Percentiles rank a stretch among this genome's conserved stretches.
Evolutionary conservation across 2,888 invertebrate genomes (phyloP).

Genomic region (Lacanobia oleracea): DNA sequence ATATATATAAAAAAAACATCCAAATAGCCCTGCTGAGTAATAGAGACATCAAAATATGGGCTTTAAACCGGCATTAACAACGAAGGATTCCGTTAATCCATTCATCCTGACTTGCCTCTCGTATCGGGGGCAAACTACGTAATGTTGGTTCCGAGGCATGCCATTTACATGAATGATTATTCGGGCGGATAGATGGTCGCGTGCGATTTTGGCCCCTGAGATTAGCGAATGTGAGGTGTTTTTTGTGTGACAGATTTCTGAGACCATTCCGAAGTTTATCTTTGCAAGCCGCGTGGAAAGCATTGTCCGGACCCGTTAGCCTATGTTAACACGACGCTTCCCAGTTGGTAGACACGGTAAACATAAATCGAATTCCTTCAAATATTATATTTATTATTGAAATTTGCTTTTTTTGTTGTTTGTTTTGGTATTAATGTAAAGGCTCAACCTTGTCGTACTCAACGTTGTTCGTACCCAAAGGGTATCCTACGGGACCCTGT

Average conservation of each 20-base stretch:
- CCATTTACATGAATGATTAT: conserved; percentile 88
- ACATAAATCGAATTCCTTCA: conserved; percentile 70
- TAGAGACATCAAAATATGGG: conserved; percentile 48
- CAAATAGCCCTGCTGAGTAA: neutral
- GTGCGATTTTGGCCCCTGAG: conserved; percentile 70
- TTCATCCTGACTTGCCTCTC: conserved; percentile 79
- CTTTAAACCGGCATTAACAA: conserved; percentile 76
- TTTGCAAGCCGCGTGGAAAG: conserved; percentile 77
- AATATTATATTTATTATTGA: conserved; percentile 50
- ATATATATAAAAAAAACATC: conserved; percentile 19
- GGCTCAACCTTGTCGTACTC: too few relatives aligned
- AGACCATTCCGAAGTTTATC: conserved; percentile 80
- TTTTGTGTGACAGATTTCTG: conserved; percentile 65
- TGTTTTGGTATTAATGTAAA: neutral
- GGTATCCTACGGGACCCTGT: too few relatives aligned
- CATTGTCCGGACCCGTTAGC: conserved; percentile 80
- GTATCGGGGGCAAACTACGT: conserved; percentile 83
- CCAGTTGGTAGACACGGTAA: conserved; percentile 63
- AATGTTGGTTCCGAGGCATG: conserved; percentile 82
- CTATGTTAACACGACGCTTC: conserved; percentile 78
- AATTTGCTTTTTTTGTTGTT: neutral
- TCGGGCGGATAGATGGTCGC: conserved; percentile 69
- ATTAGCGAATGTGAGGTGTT: conserved; percentile 64
- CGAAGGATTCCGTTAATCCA: conserved; percentile 79
- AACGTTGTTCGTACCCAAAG: too few relatives aligned